Base-by-base conservation (phyloP, 2,888 invertebrate genomes). In the Globia sparganii region DNA sequence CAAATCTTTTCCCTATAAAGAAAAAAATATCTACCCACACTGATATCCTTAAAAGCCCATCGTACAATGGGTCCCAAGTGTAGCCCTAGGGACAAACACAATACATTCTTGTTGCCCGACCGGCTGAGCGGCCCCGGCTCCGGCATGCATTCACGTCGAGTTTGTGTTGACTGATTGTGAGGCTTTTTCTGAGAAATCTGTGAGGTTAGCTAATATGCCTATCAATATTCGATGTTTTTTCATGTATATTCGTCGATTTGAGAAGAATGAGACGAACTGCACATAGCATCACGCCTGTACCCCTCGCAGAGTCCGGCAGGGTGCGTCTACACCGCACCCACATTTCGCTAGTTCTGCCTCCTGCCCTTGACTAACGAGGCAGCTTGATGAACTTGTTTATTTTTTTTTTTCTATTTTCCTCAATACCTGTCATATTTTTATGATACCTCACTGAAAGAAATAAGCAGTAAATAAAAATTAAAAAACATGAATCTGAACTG, bases 161-260 rank as follows among this genome's bases (percentile, higher is more conserved):
- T 77, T 83, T 81, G 76, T 79, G 83, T 85, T 84, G 81, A 85
- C 87, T 85, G 86, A 85, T 86, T 85, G 81, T 81, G 74, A 73
- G 74, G 76, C 46, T 78, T 83, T 77, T 83, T 76, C 65, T 64
- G 58, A 53, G 46, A 78, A 69, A 69, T 70, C 49, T 64, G 56
- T 8, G 58, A 80, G 77, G 73, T 74, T 74, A 73, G 46, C 62
- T 72, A 73, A 67, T 80, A 56, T 59, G 49, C 76, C 28, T 62
- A 59, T 67, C 84, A 80, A 77, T 83, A 71, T 83, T 62, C 34
- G 15, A 59, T 34, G 21, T 34, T 69, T 75, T 68, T 79, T 76
- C 70, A 25, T 43, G 25, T 46, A 28, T 37, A 67, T n/a, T 81
- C 25, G 40, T 28, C 43, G 21, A 78, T 62, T 71, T 49, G 43